A percentile compares a stretch with the other conserved stretches of the same genome.
Evolutionary conservation across 2,888 invertebrate genomes (phyloP).

Genomic region (Lasiommata megera): DNA sequence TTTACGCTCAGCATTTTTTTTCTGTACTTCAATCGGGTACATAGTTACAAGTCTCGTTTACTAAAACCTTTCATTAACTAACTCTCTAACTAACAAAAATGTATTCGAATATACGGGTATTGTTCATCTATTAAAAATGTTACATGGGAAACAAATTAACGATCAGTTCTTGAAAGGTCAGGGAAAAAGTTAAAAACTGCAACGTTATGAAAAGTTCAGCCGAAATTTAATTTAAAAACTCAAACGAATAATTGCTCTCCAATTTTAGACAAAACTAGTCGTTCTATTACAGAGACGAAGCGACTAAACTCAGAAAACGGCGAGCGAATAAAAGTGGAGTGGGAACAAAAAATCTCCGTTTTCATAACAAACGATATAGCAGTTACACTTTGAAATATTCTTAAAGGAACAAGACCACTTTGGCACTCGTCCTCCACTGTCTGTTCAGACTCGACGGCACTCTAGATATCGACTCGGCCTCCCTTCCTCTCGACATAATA

Average conservation of each 20-base stretch:
- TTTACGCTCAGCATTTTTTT: no score
- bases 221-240: neutral
- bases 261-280: slow-evolving; percentile 2
- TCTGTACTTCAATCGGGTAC: no score
- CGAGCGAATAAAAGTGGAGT: slow-evolving; percentile 1
- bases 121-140: no score
- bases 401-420: slow-evolving; percentile 32
- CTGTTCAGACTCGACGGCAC: slow-evolving; percentile 29
- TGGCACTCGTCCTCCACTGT: slow-evolving; percentile 27
- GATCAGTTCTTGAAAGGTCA: no score
- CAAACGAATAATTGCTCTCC: neutral
- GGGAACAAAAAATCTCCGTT: slow-evolving; percentile 4
- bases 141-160: no score
- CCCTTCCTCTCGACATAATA: slow-evolving; percentile 31
- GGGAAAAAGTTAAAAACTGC: neutral
- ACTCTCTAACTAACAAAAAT: no score
- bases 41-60: no score
- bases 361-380: slow-evolving; percentile 22
- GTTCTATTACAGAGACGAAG: neutral
- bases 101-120: no score
- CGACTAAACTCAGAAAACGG: slow-evolving; percentile 9
- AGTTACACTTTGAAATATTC: slow-evolving; percentile 26
- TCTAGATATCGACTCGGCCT: slow-evolving; percentile 23
- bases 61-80: no score
- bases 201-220: neutral